Base-by-base conservation (phyloP, 2,797 vertebrate genomes). In the Acanthornis magna region DNA sequence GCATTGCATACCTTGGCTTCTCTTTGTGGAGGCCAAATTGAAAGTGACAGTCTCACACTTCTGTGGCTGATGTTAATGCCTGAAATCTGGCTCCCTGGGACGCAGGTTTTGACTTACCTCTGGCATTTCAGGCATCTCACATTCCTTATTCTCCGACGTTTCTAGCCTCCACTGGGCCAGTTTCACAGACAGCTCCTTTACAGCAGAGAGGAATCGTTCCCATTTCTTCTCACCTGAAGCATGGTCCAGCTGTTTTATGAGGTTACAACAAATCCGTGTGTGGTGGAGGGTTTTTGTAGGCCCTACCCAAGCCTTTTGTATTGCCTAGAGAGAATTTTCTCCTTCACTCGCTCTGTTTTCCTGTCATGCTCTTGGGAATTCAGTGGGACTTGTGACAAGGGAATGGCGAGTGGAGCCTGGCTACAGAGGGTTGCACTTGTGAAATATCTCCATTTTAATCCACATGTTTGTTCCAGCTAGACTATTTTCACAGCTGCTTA, bases 401-500 rank as follows among this genome's bases (percentile, higher is more conserved):
- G 67, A 76, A 75, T 74, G 63, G 57, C 82, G 80, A 91, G 40
- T 0, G 0, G 51, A 60, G 55, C 60, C 48, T 84, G 87, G 55
- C 50, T 81, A 34, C 45, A 82, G 80, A 91, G 84, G 53, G 48
- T 67, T 93, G 94, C 71, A 91, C 91, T 95, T 91, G 93, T 95
- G 93, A 89, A 94, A 93, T 73, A 84, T 80, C 74, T 93, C 47
- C 45, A 48, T 95, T 73, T 91, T 90, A 81, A 93, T 93, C 85
- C 77, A 42, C 68, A 36, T 91, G 71, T 96, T 96, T 96, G 91
- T 93, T 95, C 88, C 77, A 93, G 40, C 30, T 80, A 86, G 88
- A 85, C 73, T 95, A 94, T 97, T 96, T 96, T 96, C 93, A 96
- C 96, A 96, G 96, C 96, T 96, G 94, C 58, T 84, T 82, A 45